Conservation (phyloP, 1,140 invertebrate genomes). For the Mamestra configurata region DNA sequence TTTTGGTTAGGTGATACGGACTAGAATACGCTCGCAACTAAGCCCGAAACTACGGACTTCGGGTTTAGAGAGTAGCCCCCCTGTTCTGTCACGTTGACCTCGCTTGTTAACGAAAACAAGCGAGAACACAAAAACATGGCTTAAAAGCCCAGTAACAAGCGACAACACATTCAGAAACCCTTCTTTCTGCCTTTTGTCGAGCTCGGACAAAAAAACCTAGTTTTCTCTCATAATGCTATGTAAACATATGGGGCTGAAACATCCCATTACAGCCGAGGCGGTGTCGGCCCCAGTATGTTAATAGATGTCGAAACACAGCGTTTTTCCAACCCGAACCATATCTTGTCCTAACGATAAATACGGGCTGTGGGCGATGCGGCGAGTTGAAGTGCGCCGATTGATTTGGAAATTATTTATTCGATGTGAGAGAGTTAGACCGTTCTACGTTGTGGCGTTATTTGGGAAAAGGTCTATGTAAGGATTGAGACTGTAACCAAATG, state of each 20-base stretch:
- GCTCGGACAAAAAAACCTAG: constrained; percentile 14
- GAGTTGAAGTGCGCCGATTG: neutral
- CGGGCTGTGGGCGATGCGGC: neutral
- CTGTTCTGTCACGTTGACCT: neutral
- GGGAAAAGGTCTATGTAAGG: too few species aligned
- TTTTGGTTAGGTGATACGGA: too few species aligned
- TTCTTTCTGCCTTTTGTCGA: constrained; percentile 5
- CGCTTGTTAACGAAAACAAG: neutral
- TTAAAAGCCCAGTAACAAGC: constrained; percentile 8
- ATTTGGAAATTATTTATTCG: too few species aligned
- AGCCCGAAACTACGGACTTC: too few species aligned
- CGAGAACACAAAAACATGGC: neutral
- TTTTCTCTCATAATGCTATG: constrained; percentile 23
- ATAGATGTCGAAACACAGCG: constrained; percentile 38
- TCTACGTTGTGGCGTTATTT: too few species aligned
- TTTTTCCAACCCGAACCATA: constrained; percentile 45
- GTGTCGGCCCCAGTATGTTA: constrained; percentile 46
- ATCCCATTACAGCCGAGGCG: constrained; percentile 46
- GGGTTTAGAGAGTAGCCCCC: too few species aligned
- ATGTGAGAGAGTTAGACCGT: too few species aligned
- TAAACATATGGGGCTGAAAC: constrained; percentile 43
- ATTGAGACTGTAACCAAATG: too few species aligned
- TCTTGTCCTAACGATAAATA: constrained; percentile 41
- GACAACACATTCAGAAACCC: constrained; percentile 2
- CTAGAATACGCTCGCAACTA: too few species aligned